Percentiles rank a stretch among this genome's conserved stretches.
Conservation (phyloP, 2,113 vertebrate species). For the Austrofundulus limnaeus region DNA sequence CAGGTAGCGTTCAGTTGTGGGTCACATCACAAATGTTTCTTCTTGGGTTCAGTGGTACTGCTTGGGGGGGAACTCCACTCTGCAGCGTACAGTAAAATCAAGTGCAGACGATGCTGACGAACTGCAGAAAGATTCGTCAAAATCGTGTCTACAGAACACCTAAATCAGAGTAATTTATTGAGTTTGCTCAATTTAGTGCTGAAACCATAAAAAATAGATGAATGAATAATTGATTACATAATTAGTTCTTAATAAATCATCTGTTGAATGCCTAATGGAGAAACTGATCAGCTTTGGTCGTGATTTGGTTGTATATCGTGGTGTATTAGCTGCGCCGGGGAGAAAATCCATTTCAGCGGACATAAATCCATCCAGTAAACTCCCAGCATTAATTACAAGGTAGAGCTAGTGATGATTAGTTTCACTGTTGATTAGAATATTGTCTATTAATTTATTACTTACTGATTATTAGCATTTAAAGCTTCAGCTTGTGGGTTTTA, state of each 20-base stretch:
- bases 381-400: slow-evolving; percentile 3
- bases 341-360: slow-evolving; percentile 3
- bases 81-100: background rate
- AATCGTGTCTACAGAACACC: background rate
- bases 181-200: background rate
- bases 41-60: background rate
- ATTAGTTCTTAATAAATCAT: background rate
- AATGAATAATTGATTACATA: too few relatives aligned
- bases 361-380: background rate
- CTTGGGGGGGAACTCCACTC: background rate
- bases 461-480: background rate
- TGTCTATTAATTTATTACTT: background rate
- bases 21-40: background rate
- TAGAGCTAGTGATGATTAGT: background rate
- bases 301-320: background rate
- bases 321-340: background rate
- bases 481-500: background rate
- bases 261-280: background rate
- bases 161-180: background rate
- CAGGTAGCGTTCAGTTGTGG: background rate
- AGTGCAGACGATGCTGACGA: accelerated
- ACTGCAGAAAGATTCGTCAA: background rate
- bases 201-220: background rate
- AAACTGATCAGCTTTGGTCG: background rate
- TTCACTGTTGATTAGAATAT: background rate